These are phyloP conservation scores for Clivina fossor DNA, from an alignment of 2,888 invertebrate genomes.

Conservation along the genomic window DNA sequence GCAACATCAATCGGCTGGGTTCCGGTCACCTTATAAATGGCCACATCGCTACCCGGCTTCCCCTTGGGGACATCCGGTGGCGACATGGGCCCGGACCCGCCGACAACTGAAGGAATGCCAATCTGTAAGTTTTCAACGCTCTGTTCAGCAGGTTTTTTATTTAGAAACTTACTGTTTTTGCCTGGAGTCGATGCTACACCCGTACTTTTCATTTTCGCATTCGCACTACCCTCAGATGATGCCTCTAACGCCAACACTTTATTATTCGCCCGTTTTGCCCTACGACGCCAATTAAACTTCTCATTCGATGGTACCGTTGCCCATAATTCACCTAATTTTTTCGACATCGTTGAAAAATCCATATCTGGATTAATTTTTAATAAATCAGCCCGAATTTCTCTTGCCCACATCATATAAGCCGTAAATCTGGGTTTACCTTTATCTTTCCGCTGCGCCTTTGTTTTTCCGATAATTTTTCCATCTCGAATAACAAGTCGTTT, in stretches of 20 bases:
- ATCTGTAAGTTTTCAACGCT: conserved; percentile 37
- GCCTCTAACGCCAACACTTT: conserved; percentile 49
- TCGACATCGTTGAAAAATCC: conserved; percentile 83
- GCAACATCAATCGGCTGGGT: conserved; percentile 87
- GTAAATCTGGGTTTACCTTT: conserved; percentile 73
- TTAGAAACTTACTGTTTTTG: conserved; percentile 52
- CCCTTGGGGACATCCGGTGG: conserved; percentile 45
- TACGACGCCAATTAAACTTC: conserved; percentile 76
- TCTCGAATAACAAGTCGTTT: conserved; percentile 71
- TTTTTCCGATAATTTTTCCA: conserved; percentile 67
- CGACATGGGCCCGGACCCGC: conserved; percentile 47
- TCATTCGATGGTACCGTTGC: conserved; percentile 71
- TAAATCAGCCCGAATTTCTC: conserved; percentile 75
- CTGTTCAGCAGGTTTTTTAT: conserved; percentile 50
- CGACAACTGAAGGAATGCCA: conserved; percentile 35
- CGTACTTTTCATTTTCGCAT: conserved; percentile 34
- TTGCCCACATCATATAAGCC: conserved; percentile 91
- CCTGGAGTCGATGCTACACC: conserved; percentile 5
- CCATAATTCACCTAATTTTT: conserved; percentile 86
- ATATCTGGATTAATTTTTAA: conserved; percentile 72
- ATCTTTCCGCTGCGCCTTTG: conserved; percentile 76
- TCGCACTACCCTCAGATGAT: conserved; percentile 4
- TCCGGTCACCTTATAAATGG: conserved; percentile 65
- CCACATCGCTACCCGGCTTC: conserved; percentile 39
- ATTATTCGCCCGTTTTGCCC: conserved; percentile 69